phyloP scores from a whole-genome alignment of 2,113 vertebrate species.

The Bos javanicus region DNA sequence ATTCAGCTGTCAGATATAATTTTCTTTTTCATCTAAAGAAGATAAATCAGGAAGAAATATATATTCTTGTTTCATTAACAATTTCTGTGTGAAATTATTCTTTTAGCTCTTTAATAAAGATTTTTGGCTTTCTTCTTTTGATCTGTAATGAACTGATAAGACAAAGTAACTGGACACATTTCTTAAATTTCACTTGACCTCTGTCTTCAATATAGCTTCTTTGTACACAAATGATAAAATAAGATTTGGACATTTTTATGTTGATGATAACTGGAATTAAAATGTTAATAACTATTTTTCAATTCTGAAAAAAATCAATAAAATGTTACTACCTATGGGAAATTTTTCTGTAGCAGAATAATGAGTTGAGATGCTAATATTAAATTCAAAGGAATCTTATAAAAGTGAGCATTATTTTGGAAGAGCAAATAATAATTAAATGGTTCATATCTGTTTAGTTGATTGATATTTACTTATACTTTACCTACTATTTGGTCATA shows the following conservation, averaged over 20 bases:
- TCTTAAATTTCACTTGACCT: slow-evolving; percentile 35
- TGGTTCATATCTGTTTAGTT: not conserved
- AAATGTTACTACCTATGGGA: not conserved
- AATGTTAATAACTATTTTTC: not conserved
- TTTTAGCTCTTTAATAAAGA: not conserved
- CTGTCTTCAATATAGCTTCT: not conserved
- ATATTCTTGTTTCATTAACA: not conserved
- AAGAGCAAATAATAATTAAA: not conserved
- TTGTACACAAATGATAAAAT: not conserved
- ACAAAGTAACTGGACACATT: not conserved
- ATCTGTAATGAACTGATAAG: not conserved
- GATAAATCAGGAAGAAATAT: not conserved
- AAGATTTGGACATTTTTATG: not conserved
- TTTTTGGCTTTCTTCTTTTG: not conserved
- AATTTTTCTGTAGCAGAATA: not conserved
- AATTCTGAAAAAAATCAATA: not conserved
- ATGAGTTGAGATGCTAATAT: not conserved
- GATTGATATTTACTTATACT: not conserved
- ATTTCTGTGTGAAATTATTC: not conserved
- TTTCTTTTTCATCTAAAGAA: not conserved
- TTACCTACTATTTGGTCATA: not conserved
- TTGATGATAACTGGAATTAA: not conserved
- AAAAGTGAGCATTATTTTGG: not conserved
- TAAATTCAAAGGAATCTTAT: not conserved
- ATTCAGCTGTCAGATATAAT: not conserved